Evolutionary conservation across 2,113 vertebrate species (phyloP).

Genomic region (Syngnathus scovelli): DNA sequence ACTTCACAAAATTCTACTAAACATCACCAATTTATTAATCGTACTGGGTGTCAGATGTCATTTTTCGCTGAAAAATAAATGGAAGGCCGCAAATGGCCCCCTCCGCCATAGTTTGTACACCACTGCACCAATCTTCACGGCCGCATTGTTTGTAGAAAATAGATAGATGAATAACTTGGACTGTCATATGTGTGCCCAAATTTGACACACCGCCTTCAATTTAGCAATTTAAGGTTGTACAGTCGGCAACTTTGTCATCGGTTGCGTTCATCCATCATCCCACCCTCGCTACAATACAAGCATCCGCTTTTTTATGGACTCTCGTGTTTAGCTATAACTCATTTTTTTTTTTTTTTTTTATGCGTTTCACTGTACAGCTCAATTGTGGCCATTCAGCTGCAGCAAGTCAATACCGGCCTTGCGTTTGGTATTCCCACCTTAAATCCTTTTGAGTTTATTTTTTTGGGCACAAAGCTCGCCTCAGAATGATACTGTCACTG

Average conservation of each 20-base stretch:
- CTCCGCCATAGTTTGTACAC: too few species aligned
- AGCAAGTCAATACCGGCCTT: neutral
- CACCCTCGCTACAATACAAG: neutral
- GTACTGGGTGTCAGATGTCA: too few species aligned
- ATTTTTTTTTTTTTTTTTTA: neutral
- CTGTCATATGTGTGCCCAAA: neutral
- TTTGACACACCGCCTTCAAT: neutral
- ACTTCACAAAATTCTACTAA: too few species aligned
- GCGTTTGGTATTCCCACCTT: constrained; percentile 1
- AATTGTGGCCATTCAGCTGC: neutral
- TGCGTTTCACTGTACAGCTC: neutral
- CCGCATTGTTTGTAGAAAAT: neutral
- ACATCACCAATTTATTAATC: too few species aligned
- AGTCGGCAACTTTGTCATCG: neutral
- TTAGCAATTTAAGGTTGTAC: neutral
- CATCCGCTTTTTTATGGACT: neutral
- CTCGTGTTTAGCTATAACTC: neutral
- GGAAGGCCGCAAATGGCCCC: too few species aligned
- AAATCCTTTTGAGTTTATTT: constrained; percentile 12
- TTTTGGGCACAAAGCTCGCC: constrained; percentile 5
- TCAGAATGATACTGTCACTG: constrained; percentile 1
- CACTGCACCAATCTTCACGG: neutral
- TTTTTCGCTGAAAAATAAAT: too few species aligned
- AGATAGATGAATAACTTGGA: neutral
- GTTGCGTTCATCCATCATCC: neutral